Evolutionary conservation across 2,888 invertebrate species (phyloP), one percentile per base, ranked within the genome.

Genomic region (Zelleria hepariella): DNA sequence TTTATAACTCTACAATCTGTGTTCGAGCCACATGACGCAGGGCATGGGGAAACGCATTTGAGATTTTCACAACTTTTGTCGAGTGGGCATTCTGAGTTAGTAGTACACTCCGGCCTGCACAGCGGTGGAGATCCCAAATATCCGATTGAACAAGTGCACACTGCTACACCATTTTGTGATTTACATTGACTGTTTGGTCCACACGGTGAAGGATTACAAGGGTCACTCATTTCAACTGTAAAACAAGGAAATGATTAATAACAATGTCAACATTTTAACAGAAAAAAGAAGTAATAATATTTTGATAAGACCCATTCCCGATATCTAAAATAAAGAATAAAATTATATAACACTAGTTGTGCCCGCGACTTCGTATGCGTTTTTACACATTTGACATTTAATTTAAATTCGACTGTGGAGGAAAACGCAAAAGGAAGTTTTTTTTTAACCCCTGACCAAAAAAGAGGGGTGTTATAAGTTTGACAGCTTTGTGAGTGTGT

Each of bases 171-270:
- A 68, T 90, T 90, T 64, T 88, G 82, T 62, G 87, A 81, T 68
- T 82, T 88, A 72, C 92, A 93, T 69, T 90, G 89, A 62, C 92
- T 91, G 74, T 95, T 94, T 15, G 94, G 91, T 27, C 95, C 95
- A 75, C 95, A 95, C 3, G 95, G 95, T 27, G 94, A 93, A 55
- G 95, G 95, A 66, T 92, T 81, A 71, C 92, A 92, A 1, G 91
- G 86, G 48, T 86, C 83, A 10, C 66, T 66, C 60, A 71, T 70
- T 64, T 82, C 80, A 59, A 66, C 86, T 87, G 72, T 15, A 80
- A 82, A 58, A 32, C 1, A 10, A 42, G 32, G 10, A 15, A 5
- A 10, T 15, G 15, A 42, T 42, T 10, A 5, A 2, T 15, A 42
- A n/a, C 15, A 15, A 42, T 10, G 10, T 42, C 32, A 42, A 15